Evolutionary conservation across 1,140 invertebrate genomes (phyloP).

Genomic region (Octopus sinensis): DNA sequence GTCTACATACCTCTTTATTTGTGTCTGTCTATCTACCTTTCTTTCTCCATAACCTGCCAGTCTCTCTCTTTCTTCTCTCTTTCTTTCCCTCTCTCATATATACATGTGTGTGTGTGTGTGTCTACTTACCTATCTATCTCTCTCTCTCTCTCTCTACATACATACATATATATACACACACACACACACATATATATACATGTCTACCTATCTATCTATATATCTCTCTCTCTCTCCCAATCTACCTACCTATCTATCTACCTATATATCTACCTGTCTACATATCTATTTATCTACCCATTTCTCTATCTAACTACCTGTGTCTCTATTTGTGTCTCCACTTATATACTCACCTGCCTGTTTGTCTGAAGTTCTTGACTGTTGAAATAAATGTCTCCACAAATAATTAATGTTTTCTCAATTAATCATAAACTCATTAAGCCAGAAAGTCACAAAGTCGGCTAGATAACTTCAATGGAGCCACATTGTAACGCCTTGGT

Average conservation of each 20-base stretch:
- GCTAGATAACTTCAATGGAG: too few species aligned
- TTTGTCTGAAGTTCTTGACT: neutral
- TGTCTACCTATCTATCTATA: neutral
- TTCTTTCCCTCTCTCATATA: neutral
- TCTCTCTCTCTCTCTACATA: neutral
- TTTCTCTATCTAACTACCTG: neutral
- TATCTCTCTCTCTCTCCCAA: neutral
- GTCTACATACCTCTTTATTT: too few species aligned
- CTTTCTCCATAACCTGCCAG: too few species aligned
- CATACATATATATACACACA: neutral
- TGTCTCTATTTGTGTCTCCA: neutral
- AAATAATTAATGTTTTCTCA: neutral
- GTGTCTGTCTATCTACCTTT: too few species aligned
- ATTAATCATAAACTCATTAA: too few species aligned
- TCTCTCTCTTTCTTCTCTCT: too few species aligned
- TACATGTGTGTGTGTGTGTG: neutral
- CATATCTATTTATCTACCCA: neutral
- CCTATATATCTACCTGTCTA: neutral
- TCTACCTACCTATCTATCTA: neutral
- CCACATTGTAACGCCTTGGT: too few species aligned
- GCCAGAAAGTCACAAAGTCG: too few species aligned
- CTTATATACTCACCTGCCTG: neutral
- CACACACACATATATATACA: neutral
- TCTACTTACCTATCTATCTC: neutral
- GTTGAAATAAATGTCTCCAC: neutral